Percentiles rank a stretch among this genome's conserved stretches.
phyloP scores from a whole-genome alignment of 2,797 vertebrate species.

The Psittacula derbiana region DNA sequence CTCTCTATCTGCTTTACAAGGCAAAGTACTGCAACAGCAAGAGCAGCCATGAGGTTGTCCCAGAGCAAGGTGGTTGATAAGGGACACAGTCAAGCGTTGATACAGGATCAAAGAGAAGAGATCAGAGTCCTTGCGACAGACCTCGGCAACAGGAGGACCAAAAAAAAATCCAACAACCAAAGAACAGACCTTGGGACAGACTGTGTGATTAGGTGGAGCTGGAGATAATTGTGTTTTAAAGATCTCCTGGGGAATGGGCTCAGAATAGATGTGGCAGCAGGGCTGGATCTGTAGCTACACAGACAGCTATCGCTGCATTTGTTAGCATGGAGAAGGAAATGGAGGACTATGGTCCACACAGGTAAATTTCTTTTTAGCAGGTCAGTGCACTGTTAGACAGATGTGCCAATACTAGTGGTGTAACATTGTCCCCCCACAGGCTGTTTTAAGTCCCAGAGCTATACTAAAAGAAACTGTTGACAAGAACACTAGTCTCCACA shows the following conservation, averaged over 20 bases:
- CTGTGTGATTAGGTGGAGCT: constrained; percentile 36
- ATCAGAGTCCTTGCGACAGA: neutral
- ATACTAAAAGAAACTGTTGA: neutral
- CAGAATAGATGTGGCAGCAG: neutral
- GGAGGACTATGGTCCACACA: neutral
- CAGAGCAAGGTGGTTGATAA: neutral
- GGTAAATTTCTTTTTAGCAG: neutral
- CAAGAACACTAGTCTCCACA: neutral
- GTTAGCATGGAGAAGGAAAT: neutral
- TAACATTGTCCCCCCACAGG: neutral
- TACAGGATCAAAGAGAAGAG: neutral
- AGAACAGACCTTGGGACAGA: constrained; percentile 34
- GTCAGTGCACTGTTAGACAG: neutral
- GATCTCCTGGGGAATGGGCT: constrained; percentile 1
- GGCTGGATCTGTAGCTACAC: neutral
- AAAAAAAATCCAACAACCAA: neutral
- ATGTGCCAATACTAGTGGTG: neutral
- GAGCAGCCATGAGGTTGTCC: neutral
- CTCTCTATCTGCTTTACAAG: neutral
- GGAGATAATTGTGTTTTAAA: constrained; percentile 38
- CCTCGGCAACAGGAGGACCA: neutral
- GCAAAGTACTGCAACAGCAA: neutral
- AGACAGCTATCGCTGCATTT: neutral
- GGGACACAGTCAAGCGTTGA: neutral
- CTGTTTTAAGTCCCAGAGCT: neutral